phyloP scores from a whole-genome alignment of 2,797 vertebrate species.

The Melanotaenia parkinsoni region DNA sequence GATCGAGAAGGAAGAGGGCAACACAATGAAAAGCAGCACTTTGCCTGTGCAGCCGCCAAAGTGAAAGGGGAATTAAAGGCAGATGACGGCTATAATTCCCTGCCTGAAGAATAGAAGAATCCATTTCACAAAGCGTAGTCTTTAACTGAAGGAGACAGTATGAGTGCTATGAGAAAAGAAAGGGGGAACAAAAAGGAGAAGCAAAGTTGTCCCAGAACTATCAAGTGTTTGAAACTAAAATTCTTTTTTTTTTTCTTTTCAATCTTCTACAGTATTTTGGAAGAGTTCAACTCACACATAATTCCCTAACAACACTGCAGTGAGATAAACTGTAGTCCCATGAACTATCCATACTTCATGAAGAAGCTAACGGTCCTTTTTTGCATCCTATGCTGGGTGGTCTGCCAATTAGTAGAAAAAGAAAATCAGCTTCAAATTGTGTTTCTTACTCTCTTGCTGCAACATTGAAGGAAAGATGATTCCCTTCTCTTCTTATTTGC shows the following conservation, averaged over 20 bases:
- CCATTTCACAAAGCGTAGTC: slow-evolving; percentile 62
- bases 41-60: slow-evolving; percentile 54
- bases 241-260: slow-evolving; percentile 26
- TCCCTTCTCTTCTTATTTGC: slow-evolving; percentile 14
- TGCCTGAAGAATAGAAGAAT: slow-evolving; percentile 63
- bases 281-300: slow-evolving; percentile 41
- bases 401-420: slow-evolving; percentile 3
- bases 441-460: slow-evolving; percentile 2
- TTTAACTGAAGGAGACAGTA: slow-evolving; percentile 57
- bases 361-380: slow-evolving; percentile 38
- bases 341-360: slow-evolving; percentile 50
- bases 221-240: slow-evolving; percentile 52
- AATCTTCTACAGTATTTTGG: slow-evolving; percentile 60
- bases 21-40: slow-evolving; percentile 62
- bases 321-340: slow-evolving; percentile 40
- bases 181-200: slow-evolving; percentile 2
- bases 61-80: slow-evolving; percentile 73
- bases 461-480: slow-evolving; percentile 26
- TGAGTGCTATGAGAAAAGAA: slow-evolving; percentile 22
- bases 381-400: slow-evolving; percentile 28
- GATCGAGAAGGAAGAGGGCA: slow-evolving; percentile 60
- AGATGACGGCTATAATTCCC: slow-evolving; percentile 74
- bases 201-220: slow-evolving; percentile 43
- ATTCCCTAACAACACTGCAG: slow-evolving; percentile 49
- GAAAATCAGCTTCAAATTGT: slow-evolving; percentile 14